Base-by-base conservation (phyloP, 1,140 invertebrate genomes). In the Cydia pomonella region DNA sequence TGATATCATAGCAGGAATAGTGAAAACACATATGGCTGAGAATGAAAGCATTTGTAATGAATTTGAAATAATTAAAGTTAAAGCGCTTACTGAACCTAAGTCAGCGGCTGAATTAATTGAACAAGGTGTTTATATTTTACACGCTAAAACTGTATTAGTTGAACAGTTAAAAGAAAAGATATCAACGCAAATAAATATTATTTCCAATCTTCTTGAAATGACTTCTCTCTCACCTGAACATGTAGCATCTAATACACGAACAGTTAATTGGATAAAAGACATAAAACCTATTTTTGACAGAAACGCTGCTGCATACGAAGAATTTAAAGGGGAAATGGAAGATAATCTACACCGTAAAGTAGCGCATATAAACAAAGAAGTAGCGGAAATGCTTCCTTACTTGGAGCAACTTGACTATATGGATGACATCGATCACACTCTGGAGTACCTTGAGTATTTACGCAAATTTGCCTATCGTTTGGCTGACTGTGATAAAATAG, bases 301-400 rank as follows among this genome's bases (percentile, higher is more conserved):
- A 84, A 96, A 96, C 86, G 95, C 95, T 59, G 94, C 94, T 41
- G 94, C 96, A 77, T 96, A 96, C 84, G 97, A 98, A 92, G 94
- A 95, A 38, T 95, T 95, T 62, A 98, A 97, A 93, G 96, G 94
- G 72, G 95, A 96, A 73, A 96, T 97, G 83, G 97, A 98, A 92
- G 96, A 97, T 82, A 94, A 94, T 76, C 83, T 98, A 47, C 93
- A 95, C 73, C 93, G 94, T 63, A 95, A 95, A 80, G 95, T 96
- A 13, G 94, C 95, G 59, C 94, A 95, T 82, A 93, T 98, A 1
- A 95, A 95, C 82, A 89, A 93, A 25, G 95, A 96, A 81, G 93
- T 97, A 72, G 92, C 95, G 76, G 95, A 96, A 78, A 94, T 98
- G 83, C 93, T 95, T 75, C 95, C 96, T 47, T 95, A 96, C 79